A percentile compares a stretch with the other conserved stretches of the same genome.
phyloP scores from a whole-genome alignment of 2,113 vertebrate species.

The Suncus etruscus region DNA sequence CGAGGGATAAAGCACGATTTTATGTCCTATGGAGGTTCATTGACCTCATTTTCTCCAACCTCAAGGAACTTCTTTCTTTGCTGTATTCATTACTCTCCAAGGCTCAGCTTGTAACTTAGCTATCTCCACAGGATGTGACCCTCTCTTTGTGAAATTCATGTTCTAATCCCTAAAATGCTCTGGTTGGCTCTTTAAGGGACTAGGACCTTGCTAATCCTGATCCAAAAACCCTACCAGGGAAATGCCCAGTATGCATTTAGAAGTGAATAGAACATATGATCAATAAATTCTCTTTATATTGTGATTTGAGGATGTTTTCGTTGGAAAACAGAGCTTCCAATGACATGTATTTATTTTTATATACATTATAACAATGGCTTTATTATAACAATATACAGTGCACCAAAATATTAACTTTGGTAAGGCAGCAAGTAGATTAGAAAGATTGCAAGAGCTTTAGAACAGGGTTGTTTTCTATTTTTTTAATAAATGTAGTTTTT shows the following conservation, averaged over 20 bases:
- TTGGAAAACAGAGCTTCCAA: neutral
- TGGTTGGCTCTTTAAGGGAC: neutral
- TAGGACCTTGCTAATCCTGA: neutral
- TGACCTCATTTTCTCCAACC: neutral
- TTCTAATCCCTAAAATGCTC: neutral
- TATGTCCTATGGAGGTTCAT: neutral
- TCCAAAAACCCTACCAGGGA: neutral
- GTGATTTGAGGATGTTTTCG: neutral
- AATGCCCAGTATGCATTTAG: neutral
- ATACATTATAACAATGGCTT: neutral
- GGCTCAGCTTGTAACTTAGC: neutral
- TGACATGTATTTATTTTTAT: neutral
- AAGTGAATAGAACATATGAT: neutral
- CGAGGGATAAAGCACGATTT: neutral
- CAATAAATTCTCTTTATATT: neutral
- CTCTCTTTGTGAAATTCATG: slow-evolving; percentile 1
- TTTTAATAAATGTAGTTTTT: neutral
- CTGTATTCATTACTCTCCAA: neutral
- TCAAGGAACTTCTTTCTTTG: neutral
- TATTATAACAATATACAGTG: slow-evolving; percentile 30
- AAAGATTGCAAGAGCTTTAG: neutral
- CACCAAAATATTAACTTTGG: slow-evolving; percentile 30
- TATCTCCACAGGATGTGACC: neutral
- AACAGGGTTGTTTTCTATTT: neutral
- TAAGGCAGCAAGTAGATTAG: neutral